phyloP scores from a whole-genome alignment of 2,888 invertebrate genomes.

The Chirona hameri region DNA sequence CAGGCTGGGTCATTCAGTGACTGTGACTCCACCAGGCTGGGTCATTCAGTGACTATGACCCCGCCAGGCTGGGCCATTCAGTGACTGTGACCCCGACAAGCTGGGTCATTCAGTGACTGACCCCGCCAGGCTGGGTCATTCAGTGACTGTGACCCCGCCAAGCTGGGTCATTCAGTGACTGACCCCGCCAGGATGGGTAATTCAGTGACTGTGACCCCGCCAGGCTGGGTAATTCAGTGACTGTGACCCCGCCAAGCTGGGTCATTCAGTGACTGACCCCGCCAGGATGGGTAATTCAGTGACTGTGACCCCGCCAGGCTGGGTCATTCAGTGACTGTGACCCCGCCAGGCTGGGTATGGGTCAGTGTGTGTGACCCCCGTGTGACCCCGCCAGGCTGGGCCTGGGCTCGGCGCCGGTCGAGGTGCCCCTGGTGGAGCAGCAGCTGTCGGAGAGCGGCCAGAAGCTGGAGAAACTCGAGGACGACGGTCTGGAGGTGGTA shows the following conservation, averaged over 20 bases:
- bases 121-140: too few species aligned
- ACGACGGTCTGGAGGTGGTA: constrained; percentile 8
- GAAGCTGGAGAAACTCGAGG: constrained; percentile 24
- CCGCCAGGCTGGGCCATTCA: neutral
- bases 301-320: too few species aligned
- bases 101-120: neutral
- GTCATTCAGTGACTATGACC: neutral
- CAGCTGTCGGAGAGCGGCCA: neutral
- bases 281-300: neutral
- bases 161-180: neutral
- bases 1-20: neutral
- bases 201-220: too few species aligned
- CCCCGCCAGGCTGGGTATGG: neutral
- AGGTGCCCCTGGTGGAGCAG: neutral
- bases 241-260: neutral
- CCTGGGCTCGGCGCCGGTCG: neutral
- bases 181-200: neutral
- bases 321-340: neutral
- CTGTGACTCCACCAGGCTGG: neutral
- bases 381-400: neutral
- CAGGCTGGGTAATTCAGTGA: too few species aligned
- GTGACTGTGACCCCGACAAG: neutral
- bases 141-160: neutral
- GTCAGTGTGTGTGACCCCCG: neutral
- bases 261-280: neutral